A percentile compares a stretch with the other conserved stretches of the same genome.
These are phyloP conservation scores for Monomorium pharaonis DNA, from an alignment of 1,140 invertebrate species.

Conservation along the genomic window DNA sequence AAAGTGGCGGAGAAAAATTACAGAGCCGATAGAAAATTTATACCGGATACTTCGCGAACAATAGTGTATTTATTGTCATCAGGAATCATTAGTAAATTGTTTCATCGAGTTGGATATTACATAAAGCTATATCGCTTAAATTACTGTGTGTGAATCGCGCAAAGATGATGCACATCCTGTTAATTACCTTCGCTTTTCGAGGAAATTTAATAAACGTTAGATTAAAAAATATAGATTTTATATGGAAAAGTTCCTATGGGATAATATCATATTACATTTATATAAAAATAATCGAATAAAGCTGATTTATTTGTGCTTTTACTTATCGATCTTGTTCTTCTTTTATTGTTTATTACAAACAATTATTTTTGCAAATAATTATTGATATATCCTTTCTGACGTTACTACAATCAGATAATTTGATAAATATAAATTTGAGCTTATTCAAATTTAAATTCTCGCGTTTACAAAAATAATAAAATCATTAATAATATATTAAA, in stretches of 20 bases:
- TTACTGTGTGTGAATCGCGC: neutral
- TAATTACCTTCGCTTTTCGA: slow-evolving; percentile 12
- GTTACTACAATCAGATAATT: neutral
- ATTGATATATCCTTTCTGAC: neutral
- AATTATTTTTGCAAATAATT: neutral
- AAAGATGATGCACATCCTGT: slow-evolving; percentile 39
- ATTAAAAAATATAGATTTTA: neutral
- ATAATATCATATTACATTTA: neutral
- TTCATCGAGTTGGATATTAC: slow-evolving; percentile 26
- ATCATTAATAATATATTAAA: neutral
- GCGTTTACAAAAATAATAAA: neutral
- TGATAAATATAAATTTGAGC: neutral
- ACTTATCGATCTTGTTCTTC: no score
- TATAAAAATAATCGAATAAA: no score
- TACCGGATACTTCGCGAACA: neutral
- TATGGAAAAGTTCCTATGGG: neutral
- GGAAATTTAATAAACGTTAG: neutral
- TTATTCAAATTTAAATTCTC: neutral
- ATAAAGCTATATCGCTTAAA: neutral
- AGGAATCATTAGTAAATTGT: slow-evolving; percentile 38
- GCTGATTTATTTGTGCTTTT: no score
- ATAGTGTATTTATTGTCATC: slow-evolving; percentile 18
- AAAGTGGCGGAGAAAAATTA: slow-evolving; percentile 13
- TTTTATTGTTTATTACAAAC: neutral
- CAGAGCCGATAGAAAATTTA: neutral